Conservation (phyloP, 2,113 vertebrate genomes). For the Xiphias gladius region DNA sequence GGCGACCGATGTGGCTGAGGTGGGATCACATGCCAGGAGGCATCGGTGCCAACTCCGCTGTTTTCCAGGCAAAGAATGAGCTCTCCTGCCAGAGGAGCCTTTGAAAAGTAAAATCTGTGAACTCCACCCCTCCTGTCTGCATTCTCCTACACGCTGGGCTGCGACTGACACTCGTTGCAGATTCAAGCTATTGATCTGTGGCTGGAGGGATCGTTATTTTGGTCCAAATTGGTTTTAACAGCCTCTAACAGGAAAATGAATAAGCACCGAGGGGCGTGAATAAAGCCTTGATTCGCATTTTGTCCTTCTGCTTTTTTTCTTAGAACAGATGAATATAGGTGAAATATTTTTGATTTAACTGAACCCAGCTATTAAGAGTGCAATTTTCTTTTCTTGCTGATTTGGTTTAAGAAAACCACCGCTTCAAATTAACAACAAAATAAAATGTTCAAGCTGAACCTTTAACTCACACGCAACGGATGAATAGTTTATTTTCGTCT, state of each 20-base stretch:
- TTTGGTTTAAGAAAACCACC: not conserved
- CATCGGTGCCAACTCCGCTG: conserved; percentile 50
- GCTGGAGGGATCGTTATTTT: conserved; percentile 47
- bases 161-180: conserved; percentile 63
- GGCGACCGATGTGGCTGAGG: conserved; percentile 20
- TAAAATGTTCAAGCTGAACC: not conserved
- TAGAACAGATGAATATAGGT: not conserved
- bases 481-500: conserved; percentile 28
- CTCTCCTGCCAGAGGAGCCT: conserved; percentile 62
- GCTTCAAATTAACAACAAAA: conserved; percentile 1
- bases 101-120: conserved; percentile 80
- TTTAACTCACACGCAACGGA: not conserved
- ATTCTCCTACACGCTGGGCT: conserved; percentile 75
- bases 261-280: not conserved
- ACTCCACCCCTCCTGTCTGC: conserved; percentile 82
- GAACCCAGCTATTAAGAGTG: not conserved
- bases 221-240: conserved; percentile 50
- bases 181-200: conserved; percentile 68
- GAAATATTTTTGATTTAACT: not conserved
- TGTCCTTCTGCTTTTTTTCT: too few species aligned
- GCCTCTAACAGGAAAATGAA: conserved; percentile 41
- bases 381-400: not conserved
- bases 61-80: conserved; percentile 64
- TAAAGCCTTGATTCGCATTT: not conserved
- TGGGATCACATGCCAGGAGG: conserved; percentile 54